These are phyloP conservation scores for Apamea anceps DNA, from an alignment of 2,888 invertebrate genomes.

Conservation along the genomic window DNA sequence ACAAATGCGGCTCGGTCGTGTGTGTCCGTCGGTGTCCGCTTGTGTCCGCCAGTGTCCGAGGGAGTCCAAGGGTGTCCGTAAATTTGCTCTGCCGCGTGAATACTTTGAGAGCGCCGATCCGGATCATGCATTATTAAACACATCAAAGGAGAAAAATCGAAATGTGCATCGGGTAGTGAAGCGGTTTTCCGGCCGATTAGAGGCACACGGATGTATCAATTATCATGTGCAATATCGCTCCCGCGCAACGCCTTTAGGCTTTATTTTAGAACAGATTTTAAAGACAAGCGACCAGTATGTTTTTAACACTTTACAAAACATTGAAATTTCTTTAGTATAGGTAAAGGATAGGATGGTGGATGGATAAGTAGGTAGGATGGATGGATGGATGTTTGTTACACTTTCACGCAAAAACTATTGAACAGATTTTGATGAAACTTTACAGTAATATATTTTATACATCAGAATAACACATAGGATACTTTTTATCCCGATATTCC, in stretches of 20 bases:
- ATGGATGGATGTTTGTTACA: too few species aligned
- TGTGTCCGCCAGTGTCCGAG: slow-evolving; percentile 42
- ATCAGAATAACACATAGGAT: too few species aligned
- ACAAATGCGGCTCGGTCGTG: slow-evolving; percentile 55
- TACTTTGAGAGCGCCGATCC: slow-evolving; percentile 76
- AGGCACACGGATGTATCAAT: slow-evolving; percentile 85
- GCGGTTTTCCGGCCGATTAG: slow-evolving; percentile 88
- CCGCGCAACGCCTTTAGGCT: slow-evolving; percentile 37
- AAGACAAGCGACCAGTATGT: background rate
- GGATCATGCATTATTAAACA: slow-evolving; percentile 89
- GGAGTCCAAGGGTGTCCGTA: slow-evolving; percentile 52
- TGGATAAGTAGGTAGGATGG: too few species aligned
- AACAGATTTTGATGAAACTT: too few species aligned
- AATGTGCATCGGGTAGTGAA: slow-evolving; percentile 88
- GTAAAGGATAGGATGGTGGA: too few species aligned
- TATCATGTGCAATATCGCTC: slow-evolving; percentile 77
- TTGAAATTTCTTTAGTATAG: background rate
- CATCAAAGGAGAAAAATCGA: slow-evolving; percentile 90
- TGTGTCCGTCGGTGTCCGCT: slow-evolving; percentile 40
- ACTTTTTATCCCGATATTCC: too few species aligned
- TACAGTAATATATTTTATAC: too few species aligned
- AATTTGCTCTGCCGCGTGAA: slow-evolving; percentile 69
- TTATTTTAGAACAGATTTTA: slow-evolving; percentile 12
- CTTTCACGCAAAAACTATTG: too few species aligned
- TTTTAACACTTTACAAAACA: background rate